These are phyloP conservation scores for Phrynosoma platyrhinos DNA, from an alignment of 2,113 vertebrate genomes.

Conservation along the genomic window DNA sequence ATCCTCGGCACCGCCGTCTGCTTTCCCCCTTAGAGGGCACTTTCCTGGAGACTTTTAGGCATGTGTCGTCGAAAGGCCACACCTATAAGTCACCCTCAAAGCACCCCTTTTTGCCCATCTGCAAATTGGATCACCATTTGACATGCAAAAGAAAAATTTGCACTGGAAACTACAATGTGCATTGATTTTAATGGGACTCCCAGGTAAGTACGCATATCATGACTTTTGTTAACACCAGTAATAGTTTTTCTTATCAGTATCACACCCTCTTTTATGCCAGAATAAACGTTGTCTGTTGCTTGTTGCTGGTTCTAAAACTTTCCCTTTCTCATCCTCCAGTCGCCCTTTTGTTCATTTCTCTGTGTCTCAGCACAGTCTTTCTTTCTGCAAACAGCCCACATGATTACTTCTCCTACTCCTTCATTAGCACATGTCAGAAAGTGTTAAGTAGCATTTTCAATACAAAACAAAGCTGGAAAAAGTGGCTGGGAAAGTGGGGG, in stretches of 20 bases:
- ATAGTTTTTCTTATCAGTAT: neutral
- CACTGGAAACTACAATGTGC: neutral
- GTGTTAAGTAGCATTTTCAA: slow-evolving; percentile 29
- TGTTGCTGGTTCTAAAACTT: neutral
- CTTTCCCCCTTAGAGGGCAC: too few relatives aligned
- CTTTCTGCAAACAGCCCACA: neutral
- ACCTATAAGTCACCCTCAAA: too few relatives aligned
- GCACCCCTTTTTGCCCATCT: too few relatives aligned
- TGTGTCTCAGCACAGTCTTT: neutral
- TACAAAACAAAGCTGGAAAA: neutral
- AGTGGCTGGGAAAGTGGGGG: neutral
- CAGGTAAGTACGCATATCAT: neutral
- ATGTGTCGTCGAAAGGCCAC: too few relatives aligned
- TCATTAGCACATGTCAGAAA: slow-evolving; percentile 24
- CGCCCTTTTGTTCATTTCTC: neutral
- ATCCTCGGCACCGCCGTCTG: too few relatives aligned
- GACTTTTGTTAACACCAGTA: neutral
- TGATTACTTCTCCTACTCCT: neutral
- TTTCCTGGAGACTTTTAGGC: too few relatives aligned
- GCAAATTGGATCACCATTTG: neutral
- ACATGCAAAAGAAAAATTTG: neutral
- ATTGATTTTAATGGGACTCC: neutral
- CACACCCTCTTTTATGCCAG: neutral
- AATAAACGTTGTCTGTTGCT: neutral
- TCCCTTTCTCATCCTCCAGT: slow-evolving; percentile 5